Base-by-base conservation (phyloP, 2,113 vertebrate genomes). In the Spea bombifrons region DNA sequence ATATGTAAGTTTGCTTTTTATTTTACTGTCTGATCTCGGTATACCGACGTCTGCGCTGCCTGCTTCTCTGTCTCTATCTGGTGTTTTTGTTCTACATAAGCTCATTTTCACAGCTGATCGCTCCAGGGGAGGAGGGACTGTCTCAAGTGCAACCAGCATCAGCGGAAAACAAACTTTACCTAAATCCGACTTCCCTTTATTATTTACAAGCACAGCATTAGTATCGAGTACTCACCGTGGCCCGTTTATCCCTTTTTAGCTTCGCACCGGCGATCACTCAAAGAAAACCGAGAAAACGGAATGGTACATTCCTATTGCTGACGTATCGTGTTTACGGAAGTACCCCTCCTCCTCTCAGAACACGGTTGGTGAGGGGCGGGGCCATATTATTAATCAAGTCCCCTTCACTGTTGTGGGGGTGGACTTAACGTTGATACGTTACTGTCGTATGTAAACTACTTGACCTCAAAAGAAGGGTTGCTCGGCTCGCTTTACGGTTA, bases 281-380 rank as follows among this genome's bases (percentile, higher is more conserved):
- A 76, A 68, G 50, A 68, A 4, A 16, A 10, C 3, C n/a, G 4
- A 13, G n/a, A 16, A 48, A 1, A 30, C 10, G 59, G 1, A 69
- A 76, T 76, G 75, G 75, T 69, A 76, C 66, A 4, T n/a, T 4
- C 75, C 66, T 5, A 17, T 0, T 3, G 0, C 5, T 53, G 8
- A 76, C 75, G 75, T 76, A 66, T 61, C 44, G 44, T 76, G 57
- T 76, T 76, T 76, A 69, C 75, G 75, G 75, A 76, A 76, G 75
- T 76, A 17, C 43, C 6, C 66, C 66, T 1, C 75, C 74, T 44
- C 8, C 75, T 69, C 47, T 16, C 12, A 45, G 71, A 45, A 16
- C 44, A 12, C 46, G 4, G 43, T 8, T 49, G 59, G 3, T 16
- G 49, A 48, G 30, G 65, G 65, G 75, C 65, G 75, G 75, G 50